Conservation (phyloP, 2,113 vertebrate species). For the Indri indri region DNA sequence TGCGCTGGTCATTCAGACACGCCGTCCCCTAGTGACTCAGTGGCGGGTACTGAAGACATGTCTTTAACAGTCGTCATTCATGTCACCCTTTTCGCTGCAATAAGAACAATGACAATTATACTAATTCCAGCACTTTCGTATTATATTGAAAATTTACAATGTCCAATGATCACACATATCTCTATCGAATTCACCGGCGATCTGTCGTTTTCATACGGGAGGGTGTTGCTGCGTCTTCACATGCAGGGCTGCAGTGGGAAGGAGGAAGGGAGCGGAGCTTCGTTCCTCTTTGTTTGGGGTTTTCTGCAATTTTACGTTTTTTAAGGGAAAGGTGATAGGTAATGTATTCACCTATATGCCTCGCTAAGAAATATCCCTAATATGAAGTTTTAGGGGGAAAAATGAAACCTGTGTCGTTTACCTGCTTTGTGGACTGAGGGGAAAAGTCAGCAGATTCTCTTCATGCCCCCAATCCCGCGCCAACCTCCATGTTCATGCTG, state of each 20-base stretch:
- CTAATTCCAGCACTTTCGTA: constrained; percentile 2
- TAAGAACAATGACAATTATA: neutral
- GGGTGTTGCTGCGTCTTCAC: constrained; percentile 12
- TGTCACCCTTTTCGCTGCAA: neutral
- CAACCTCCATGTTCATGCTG: neutral
- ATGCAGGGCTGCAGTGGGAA: neutral
- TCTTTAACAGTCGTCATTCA: neutral
- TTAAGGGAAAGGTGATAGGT: neutral
- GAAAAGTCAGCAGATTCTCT: neutral
- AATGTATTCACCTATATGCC: neutral
- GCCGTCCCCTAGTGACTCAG: neutral
- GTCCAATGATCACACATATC: neutral
- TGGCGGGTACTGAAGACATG: neutral
- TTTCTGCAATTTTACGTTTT: constrained; percentile 22
- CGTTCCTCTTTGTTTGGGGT: neutral
- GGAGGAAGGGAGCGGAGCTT: neutral
- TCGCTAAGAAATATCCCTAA: neutral
- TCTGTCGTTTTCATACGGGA: neutral
- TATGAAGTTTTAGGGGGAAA: neutral
- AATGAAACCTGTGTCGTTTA: neutral
- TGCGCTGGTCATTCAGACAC: neutral
- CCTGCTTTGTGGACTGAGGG: neutral
- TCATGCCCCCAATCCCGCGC: neutral
- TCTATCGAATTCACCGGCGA: neutral
- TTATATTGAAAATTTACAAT: neutral